These are phyloP conservation scores for Rhinopomastus cyanomelas DNA, from an alignment of 2,113 vertebrate genomes.

Conservation along the genomic window DNA sequence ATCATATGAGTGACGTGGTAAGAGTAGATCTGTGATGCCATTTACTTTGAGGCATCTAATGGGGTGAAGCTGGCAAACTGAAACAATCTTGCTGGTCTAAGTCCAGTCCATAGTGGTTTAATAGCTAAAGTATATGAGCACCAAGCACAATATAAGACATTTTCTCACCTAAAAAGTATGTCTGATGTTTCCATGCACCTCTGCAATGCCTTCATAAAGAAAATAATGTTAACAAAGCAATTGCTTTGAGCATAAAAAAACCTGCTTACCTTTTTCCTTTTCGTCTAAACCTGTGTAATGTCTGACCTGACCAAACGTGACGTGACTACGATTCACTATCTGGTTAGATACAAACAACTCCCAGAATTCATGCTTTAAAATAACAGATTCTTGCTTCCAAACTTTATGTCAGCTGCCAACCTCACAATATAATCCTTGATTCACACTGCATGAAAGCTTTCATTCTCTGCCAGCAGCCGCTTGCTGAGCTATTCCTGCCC, in stretches of 20 bases:
- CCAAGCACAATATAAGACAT: background rate
- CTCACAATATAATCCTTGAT: constrained; percentile 51
- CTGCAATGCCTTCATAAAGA: background rate
- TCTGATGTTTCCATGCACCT: background rate
- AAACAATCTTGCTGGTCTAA: background rate
- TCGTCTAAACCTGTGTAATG: background rate
- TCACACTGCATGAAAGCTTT: constrained; percentile 61
- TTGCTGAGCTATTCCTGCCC: constrained; percentile 38
- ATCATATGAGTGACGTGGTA: background rate
- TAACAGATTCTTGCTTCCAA: constrained; percentile 51
- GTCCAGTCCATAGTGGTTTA: background rate
- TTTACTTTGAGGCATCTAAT: background rate
- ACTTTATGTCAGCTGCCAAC: constrained; percentile 62
- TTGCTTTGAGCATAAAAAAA: background rate
- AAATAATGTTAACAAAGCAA: background rate
- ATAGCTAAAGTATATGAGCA: background rate
- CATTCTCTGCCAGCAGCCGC: constrained; percentile 69
- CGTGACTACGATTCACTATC: background rate
- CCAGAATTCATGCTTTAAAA: constrained; percentile 41
- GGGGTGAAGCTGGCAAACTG: background rate
- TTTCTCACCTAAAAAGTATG: background rate
- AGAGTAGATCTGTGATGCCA: background rate
- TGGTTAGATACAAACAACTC: background rate
- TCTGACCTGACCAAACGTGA: background rate
- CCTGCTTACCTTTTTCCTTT: background rate